Base-by-base conservation (phyloP, 1,140 invertebrate genomes). In the Drosophila lacertosa region DNA sequence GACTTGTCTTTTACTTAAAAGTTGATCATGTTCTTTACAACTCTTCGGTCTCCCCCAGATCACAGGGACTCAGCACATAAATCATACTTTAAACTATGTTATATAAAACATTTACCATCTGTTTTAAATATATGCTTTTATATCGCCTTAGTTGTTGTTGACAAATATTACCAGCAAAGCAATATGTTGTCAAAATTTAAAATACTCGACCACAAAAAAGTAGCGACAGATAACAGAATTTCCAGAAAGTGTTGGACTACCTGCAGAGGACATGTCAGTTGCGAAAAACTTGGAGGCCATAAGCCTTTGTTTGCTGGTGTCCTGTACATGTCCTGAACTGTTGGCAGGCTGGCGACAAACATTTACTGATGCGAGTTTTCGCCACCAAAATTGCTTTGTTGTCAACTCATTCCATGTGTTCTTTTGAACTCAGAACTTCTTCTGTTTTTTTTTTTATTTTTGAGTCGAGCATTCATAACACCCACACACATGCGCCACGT, bases 341-440 rank as follows among this genome's bases (percentile, higher is more conserved):
- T 48, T 16, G 51, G 57, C 74, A 51, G 29, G 54, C 57, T 72
- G 60, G 54, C 57, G 37, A 33, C 42, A 24, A 57, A 15, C 48
- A 67, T 54, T 81, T 40, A 60, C 63, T 68, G 53, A 64, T 51
- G 60, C 66, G 37, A 53, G 72, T 58, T 71, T 80, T 77, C 77
- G 60, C 26, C 57, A 54, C 20, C 58, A 50, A 47, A 47, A 44
- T 67, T 57, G 44, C 40, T 65, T 65, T 54, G 35, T 62, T 63
- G 32, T 55, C 62, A 40, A n/a, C 33, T n/a, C 60, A 47, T 62
- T 50, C 60, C 39, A 63, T 35, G 45, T 26, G 51, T 81, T 81
- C 15, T 78, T 70, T 70, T 13, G 77, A 79, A 71, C 77, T 79
- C 50, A 51, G 65, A 79, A 74, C 73, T 59, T 50, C n/a, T n/a